Base-by-base conservation (phyloP, 30 jellyfish, hydroid and myxozoan genomes). In the Nemopilema nomurai region DNA sequence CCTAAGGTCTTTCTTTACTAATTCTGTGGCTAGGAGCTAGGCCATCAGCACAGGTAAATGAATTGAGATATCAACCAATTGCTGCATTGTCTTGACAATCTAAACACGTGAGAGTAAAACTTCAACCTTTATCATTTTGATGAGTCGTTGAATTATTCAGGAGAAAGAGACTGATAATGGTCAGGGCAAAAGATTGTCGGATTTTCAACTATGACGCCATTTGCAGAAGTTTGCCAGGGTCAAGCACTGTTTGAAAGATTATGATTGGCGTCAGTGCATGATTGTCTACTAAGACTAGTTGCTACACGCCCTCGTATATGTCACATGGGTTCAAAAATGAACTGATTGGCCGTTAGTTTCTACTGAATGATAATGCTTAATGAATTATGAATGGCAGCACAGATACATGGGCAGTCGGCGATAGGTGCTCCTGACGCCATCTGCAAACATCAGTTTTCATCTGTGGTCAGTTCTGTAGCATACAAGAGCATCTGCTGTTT, bases 381-480 rank as follows among this genome's bases (percentile, higher is more conserved):
- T 77, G 50, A 77, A 77, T 77, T 22, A 77, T 77, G 51, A 69
- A 77, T 77, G 87, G 87, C 22, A 18, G n/a, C 69, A 13, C 17
- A 77, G 87, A 77, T 57, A 77, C 67, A 18, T 66, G 18, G 49
- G 77, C 87, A 23, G 78, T 29, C 49, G 82, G 28, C 30, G 82
- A 66, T n/a, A 32, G 89, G 23, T 28, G 69, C 81, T 18, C 51
- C 52, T 72, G 91, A 71, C 81, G 86, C 85, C 91, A 83, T 72
- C 82, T 83, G 91, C 76, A 3, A 0, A 49, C 70, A 69, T 22
- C 32, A 71, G 41, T 71, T 23, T 71, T 71, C 82, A 66, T 51
- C 49, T 83, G 91, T 28, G 91, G 91, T 83, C 32, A 23, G 51
- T 24, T 16, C 30, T 31, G 91, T 50, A 83, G 91, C 91, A 70